Evolutionary conservation across 2,113 vertebrate genomes (phyloP), one percentile per base, ranked within the genome.

Genomic region (Pluvialis apricaria): DNA sequence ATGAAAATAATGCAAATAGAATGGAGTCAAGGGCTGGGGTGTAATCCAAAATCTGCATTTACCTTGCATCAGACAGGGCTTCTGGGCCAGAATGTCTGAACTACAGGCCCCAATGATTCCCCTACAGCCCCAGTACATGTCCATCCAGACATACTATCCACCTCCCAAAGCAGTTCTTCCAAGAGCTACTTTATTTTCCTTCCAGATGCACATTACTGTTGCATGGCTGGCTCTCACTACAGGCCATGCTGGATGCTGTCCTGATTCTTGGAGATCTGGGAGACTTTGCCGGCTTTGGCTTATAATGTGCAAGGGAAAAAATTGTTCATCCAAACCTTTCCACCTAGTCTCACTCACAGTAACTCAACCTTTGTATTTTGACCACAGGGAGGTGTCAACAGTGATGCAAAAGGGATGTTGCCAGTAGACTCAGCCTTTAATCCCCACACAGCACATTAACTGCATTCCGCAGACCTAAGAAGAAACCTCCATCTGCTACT

Each of bases 401-500:
- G 40, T 34, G 95, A 75, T 85, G 87, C 58, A 69, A 86, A 94
- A 75, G 25, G 40, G 84, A 61, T 61, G 47, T 4, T 93, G 86
- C 57, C 86, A 88, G 70, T 49, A 96, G 76, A 34, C 28, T 84
- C 90, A 72, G 70, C n/a, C 44, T 96, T 88, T 79, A 77, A 86
- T 86, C 65, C 69, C 40, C 38, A 15, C 12, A 29, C 42, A 78
- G 72, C 42, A 82, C 52, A 81, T 68, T 13, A 83, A 70, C 18
- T 81, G 66, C 36, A 49, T 84, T 93, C 86, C 72, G 40, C 20
- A 95, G 80, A 82, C 65, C 76, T 68, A 55, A 60, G 42, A 71
- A 45, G 70, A 71, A 90, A 32, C 11, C 40, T 88, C 44, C 18
- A 31, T 10, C 38, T 38, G 45, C 71, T 66, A 6, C 11, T 55